These are phyloP conservation scores for Subacronicta megacephala DNA, from an alignment of 2,888 invertebrate species.

Conservation along the genomic window DNA sequence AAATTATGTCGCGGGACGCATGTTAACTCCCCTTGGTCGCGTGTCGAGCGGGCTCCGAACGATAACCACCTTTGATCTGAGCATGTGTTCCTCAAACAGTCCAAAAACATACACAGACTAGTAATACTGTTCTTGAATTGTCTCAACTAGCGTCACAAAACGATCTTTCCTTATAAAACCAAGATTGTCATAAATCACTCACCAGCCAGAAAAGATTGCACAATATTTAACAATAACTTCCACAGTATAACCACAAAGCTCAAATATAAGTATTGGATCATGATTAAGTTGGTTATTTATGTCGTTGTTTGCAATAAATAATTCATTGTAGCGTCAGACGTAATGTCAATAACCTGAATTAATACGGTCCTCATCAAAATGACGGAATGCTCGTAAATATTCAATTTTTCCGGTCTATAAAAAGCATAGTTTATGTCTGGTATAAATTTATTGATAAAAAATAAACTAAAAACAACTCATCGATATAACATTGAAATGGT, in stretches of 20 bases:
- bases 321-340: conserved; percentile 51
- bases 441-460: conserved; percentile 15
- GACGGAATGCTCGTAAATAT: conserved; percentile 53
- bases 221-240: conserved; percentile 21
- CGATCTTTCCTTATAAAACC: no score
- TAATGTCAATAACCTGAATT: conserved; percentile 55
- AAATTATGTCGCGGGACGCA: no score
- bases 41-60: no score
- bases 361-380: conserved; percentile 42
- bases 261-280: conserved; percentile 14
- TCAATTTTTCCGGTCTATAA: conserved; percentile 40
- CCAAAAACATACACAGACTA: no score
- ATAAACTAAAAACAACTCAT: neutral
- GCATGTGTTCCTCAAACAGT: no score
- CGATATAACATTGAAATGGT: no score
- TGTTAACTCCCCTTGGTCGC: no score
- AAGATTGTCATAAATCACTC: conserved; percentile 15
- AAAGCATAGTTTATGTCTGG: conserved; percentile 26
- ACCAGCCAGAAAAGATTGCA: conserved; percentile 18
- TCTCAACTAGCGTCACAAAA: no score
- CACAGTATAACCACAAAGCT: conserved; percentile 3
- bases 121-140: no score
- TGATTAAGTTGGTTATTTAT: conserved; percentile 32
- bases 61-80: no score
- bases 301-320: conserved; percentile 46